phyloP scores from a whole-genome alignment of 2,888 invertebrate species.

The Entomobrya proxima region DNA sequence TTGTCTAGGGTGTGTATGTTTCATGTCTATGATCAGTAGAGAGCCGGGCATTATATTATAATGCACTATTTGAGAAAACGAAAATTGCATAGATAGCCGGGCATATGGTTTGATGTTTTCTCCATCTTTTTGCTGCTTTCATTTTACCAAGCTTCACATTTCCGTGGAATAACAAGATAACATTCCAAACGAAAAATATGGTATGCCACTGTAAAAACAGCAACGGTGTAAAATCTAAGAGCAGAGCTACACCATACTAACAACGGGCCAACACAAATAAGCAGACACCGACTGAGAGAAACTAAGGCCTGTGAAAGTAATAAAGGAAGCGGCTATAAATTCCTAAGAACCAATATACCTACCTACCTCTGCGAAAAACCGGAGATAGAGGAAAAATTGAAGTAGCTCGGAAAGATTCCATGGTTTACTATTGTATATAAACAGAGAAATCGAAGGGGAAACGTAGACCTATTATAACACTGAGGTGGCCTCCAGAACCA shows the following conservation, averaged over 20 bases:
- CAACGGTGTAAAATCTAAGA: slow-evolving; percentile 19
- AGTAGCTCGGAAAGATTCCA: neutral
- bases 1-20: neutral
- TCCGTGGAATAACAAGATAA: slow-evolving; percentile 55
- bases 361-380: neutral
- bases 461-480: neutral
- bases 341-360: slow-evolving; percentile 63
- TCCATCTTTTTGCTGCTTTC: neutral
- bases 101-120: neutral
- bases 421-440: too few relatives aligned
- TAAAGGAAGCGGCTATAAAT: slow-evolving; percentile 62
- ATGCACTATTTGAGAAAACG: too few relatives aligned
- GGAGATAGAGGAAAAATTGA: neutral
- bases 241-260: neutral
- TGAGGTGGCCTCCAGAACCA: neutral
- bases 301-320: slow-evolving; percentile 49
- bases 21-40: neutral
- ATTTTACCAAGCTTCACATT: slow-evolving; percentile 37
- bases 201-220: slow-evolving; percentile 18
- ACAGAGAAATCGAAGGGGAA: neutral
- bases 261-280: neutral
- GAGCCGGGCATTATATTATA: too few relatives aligned
- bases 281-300: slow-evolving; percentile 27
- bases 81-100: slow-evolving; percentile 20
- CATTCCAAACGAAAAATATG: slow-evolving; percentile 54